phyloP scores from a whole-genome alignment of 2,113 vertebrate genomes.

The Nerophis lumbriciformis region DNA sequence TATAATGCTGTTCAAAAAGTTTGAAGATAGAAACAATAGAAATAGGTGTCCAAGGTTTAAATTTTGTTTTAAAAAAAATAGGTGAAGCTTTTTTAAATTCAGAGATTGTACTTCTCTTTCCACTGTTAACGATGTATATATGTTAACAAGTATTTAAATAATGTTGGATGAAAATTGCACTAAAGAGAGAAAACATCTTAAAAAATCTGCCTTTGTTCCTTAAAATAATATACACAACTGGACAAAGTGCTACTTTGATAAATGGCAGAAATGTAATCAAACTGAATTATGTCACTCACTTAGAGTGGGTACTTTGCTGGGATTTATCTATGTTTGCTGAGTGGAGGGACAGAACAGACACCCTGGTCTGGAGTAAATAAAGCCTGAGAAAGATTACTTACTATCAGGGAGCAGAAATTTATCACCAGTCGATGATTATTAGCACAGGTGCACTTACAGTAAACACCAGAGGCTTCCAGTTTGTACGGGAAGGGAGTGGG shows the following conservation, averaged over 20 bases:
- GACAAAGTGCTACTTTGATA: slow-evolving; percentile 31
- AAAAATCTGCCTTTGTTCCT: background rate
- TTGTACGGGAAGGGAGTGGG: slow-evolving; percentile 39
- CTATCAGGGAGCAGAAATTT: slow-evolving; percentile 52
- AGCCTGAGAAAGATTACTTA: slow-evolving; percentile 62
- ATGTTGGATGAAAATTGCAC: no score
- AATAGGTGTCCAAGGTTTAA: no score
- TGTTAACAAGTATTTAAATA: background rate
- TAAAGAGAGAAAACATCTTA: background rate
- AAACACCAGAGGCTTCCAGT: slow-evolving; percentile 62
- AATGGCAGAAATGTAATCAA: slow-evolving; percentile 68
- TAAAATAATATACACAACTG: background rate
- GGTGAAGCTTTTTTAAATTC: no score
- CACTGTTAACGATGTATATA: no score
- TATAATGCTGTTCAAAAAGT: no score
- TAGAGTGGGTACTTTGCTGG: slow-evolving; percentile 69
- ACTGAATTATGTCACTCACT: slow-evolving; percentile 70
- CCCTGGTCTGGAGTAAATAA: slow-evolving; percentile 62
- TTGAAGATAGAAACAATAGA: no score
- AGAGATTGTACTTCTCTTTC: no score
- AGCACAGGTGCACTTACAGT: slow-evolving; percentile 71
- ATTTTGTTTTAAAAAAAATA: no score
- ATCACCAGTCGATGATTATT: slow-evolving; percentile 71
- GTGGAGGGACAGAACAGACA: slow-evolving; percentile 62
- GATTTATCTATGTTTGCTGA: slow-evolving; percentile 74